phyloP scores from a whole-genome alignment of 1,140 invertebrate species.

The Pogonus chalceus region DNA sequence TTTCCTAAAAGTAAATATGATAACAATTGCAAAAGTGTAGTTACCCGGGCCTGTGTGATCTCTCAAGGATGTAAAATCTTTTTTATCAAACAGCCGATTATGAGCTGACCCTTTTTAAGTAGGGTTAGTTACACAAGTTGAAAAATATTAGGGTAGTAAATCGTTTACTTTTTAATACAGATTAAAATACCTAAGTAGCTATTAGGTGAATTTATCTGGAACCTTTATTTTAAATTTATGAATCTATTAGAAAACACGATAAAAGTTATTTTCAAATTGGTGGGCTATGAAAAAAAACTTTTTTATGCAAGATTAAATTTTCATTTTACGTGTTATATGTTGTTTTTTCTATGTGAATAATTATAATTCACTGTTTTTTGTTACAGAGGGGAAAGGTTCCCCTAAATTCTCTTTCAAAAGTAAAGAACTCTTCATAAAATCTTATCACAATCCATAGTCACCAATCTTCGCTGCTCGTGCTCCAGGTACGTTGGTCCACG shows the following conservation, averaged over 20 bases:
- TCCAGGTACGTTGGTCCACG: conserved; percentile 4
- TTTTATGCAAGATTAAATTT: not conserved
- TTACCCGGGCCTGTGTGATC: too few species aligned
- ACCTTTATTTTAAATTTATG: not conserved
- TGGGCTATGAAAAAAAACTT: not conserved
- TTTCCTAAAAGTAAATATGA: too few species aligned
- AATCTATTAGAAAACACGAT: not conserved
- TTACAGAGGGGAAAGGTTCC: not conserved
- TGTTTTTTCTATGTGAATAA: not conserved
- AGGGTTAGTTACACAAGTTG: too few species aligned
- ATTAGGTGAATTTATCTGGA: not conserved
- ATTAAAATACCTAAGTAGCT: not conserved
- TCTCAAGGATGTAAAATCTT: too few species aligned
- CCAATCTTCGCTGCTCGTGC: too few species aligned
- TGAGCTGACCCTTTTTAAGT: too few species aligned
- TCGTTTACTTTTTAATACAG: not conserved
- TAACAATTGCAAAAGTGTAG: too few species aligned
- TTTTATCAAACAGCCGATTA: too few species aligned
- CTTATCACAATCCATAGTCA: too few species aligned
- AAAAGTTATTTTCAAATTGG: not conserved
- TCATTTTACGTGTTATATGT: not conserved
- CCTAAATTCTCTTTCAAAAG: not conserved
- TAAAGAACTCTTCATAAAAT: too few species aligned
- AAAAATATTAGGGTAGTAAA: not conserved
- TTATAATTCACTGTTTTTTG: not conserved